A percentile compares a stretch with the other conserved stretches of the same genome.
These are phyloP conservation scores for Egretta garzetta DNA, from an alignment of 2,113 vertebrate species.

Conservation along the genomic window DNA sequence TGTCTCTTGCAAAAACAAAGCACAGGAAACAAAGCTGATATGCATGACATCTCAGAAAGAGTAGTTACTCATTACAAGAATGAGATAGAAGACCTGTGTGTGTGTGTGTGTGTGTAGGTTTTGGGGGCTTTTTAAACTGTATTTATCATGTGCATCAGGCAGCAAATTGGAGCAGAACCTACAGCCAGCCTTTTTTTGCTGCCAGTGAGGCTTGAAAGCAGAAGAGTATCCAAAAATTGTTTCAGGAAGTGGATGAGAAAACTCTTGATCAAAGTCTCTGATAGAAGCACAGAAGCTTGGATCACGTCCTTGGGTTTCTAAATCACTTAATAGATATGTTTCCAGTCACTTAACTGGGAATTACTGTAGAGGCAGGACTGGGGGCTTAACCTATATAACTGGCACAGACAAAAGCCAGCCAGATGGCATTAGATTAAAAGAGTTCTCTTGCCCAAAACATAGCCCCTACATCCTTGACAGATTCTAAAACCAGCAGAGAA, in stretches of 20 bases:
- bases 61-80: background rate
- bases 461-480: background rate
- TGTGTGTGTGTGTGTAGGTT: background rate
- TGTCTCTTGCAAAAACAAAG: background rate
- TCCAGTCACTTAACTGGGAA: background rate
- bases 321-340: background rate
- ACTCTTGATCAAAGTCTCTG: background rate
- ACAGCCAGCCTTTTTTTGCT: background rate
- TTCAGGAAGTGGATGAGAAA: background rate
- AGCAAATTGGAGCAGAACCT: background rate
- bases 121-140: background rate
- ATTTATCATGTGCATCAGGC: background rate
- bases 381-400: background rate
- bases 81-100: background rate
- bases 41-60: background rate
- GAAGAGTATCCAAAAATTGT: background rate
- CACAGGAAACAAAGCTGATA: background rate
- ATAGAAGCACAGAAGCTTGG: background rate
- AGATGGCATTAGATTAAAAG: slow-evolving; percentile 16
- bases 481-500: background rate
- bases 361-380: background rate
- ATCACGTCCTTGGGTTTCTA: background rate
- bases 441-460: background rate
- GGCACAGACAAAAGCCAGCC: background rate
- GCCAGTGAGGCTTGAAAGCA: background rate